Base-by-base conservation (phyloP, 2,888 invertebrate species). In the Trichogramma dendrolimi region DNA sequence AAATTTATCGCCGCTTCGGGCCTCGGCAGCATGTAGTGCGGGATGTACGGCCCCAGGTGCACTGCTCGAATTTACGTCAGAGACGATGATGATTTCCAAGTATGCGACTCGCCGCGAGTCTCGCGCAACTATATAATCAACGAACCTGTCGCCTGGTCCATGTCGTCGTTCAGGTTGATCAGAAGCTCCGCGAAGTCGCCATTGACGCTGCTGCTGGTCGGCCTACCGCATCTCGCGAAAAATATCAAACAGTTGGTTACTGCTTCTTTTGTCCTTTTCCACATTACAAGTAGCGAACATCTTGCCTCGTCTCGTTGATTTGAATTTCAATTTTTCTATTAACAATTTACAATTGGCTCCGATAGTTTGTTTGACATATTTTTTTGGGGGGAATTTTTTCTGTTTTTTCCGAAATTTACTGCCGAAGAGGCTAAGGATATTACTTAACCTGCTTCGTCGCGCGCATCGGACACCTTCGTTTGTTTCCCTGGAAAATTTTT, bases 271-370 rank as follows among this genome's bases (percentile, higher is more conserved):
- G 65, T 67, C 62, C 67, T 65, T 53, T 67, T 71, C 72, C 71
- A 72, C 72, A 72, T 72, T 71, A 70, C 71, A 70, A 68, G 55
- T 60, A 55, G 51, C 68, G 43, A 65, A 69, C 71, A 72, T 72
- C 67, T 71, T 72, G 70, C 27, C 27, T 27, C 27, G 27, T 27
- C 27, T 27, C 27, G 27, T 27, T 27, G 27, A 27, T 27, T 27
- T 27, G 27, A 27, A 27, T 27, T 27, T 27, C 27, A 27, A 27
- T 27, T 27, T 27, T 27, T 27, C 27, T 27, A 27, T 27, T 27
- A 27, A 27, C 27, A 27, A 27, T 27, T 27, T 27, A 27, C 27
- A 27, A 0, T 27, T 27, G 27, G 27, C 27, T 27, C 27, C 27
- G 27, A 27, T 2, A 27, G 27, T 2, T 27, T 27, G 27, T 27